Evolutionary conservation across 1,140 invertebrate species (phyloP).

Genomic region (Hestina assimilis): DNA sequence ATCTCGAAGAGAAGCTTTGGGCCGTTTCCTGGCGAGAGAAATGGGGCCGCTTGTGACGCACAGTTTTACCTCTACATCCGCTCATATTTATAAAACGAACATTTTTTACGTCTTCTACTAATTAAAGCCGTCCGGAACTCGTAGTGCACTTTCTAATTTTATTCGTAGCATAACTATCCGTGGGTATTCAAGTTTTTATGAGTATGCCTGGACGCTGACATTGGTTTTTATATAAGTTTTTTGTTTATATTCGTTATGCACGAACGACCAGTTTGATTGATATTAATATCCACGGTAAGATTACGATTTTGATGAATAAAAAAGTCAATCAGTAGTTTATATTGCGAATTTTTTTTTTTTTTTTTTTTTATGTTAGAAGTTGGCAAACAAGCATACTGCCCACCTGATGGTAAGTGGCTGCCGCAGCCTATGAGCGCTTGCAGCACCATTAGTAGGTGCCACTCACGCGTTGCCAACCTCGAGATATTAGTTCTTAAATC

Average conservation of each 20-base stretch:
- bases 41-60: constrained; percentile 68
- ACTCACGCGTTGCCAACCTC: too few relatives aligned
- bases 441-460: too few relatives aligned
- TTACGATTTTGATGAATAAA: too few relatives aligned
- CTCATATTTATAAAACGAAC: constrained; percentile 47
- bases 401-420: too few relatives aligned
- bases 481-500: too few relatives aligned
- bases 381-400: too few relatives aligned
- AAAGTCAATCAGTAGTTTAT: too few relatives aligned
- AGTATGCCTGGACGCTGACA: not conserved
- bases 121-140: constrained; percentile 36
- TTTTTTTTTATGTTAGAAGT: too few relatives aligned
- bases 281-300: not conserved
- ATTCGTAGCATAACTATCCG: not conserved
- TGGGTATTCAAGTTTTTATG: not conserved
- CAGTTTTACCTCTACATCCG: constrained; percentile 68
- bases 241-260: not conserved
- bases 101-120: constrained; percentile 47
- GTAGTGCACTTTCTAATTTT: constrained; percentile 10
- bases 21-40: constrained; percentile 68
- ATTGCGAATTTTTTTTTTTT: too few relatives aligned
- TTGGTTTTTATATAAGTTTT: not conserved
- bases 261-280: not conserved
- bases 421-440: too few relatives aligned
- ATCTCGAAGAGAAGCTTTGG: constrained; percentile 67